Base-by-base conservation (phyloP, 2,113 vertebrate species). In the Crotalus viridis region DNA sequence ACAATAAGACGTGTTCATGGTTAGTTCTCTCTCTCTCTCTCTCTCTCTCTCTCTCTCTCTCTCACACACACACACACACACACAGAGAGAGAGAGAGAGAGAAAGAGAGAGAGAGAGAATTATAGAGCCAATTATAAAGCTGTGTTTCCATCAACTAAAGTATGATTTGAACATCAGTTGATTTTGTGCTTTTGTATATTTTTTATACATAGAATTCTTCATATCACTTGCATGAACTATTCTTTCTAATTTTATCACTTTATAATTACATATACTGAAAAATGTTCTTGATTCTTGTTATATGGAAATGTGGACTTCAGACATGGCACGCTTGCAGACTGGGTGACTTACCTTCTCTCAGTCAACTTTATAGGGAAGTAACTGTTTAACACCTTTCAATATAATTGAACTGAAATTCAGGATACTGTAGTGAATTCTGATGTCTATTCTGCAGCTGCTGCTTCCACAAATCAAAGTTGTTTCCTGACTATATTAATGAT, bases 331-430 rank as follows among this genome's bases (percentile, higher is more conserved):
- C 55, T 74, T 0, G 0, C 52, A 90, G 33, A 90, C 92, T 94
- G 2, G 57, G 56, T 87, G 90, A 91, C 55, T 55, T 95, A 61
- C 93, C 74, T 86, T 96, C 95, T 95, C 92, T 94, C 94, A 96
- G 94, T 97, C 92, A 92, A 96, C 91, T 93, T 96, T 24, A 91
- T 52, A 87, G 56, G 89, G 94, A 96, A 95, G 94, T 92, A 96
- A 95, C 96, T 94, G 93, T 94, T 96, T 95, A 94, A 88, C 95
- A 95, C 94, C 39, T 95, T 95, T 96, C 92, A 51, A 94, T 96
- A 92, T 81, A 85, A 96, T 94, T 59, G 81, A 88, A 85, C 94
- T 94, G 95, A 93, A 95, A 92, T 0, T 0, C 89, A 0, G 8
- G 92, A 90, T 93, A 15, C 28, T 33, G 13, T 15, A 57, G 0